phyloP scores from a whole-genome alignment of 2,888 invertebrate species.

The Drosophila koepferae region DNA sequence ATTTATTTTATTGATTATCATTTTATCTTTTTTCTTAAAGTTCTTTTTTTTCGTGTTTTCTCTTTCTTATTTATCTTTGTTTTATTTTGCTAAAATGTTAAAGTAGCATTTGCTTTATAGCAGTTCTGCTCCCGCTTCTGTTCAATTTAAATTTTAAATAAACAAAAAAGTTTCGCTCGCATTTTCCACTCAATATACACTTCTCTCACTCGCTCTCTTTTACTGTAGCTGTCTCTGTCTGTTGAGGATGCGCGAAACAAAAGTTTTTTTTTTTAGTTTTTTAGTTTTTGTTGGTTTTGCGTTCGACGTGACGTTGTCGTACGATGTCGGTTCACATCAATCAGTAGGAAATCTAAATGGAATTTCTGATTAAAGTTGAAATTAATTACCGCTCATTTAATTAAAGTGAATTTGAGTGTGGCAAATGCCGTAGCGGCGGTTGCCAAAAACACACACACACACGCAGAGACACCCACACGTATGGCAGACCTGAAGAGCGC shows the following conservation, averaged over 20 bases:
- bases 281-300: slow-evolving; percentile 34
- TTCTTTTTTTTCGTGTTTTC: background rate
- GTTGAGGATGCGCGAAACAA: slow-evolving; percentile 33
- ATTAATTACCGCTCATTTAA: slow-evolving; percentile 85
- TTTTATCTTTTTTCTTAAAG: no score
- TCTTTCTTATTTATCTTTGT: background rate
- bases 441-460: slow-evolving; percentile 35
- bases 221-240: background rate
- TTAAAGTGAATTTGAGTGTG: slow-evolving; percentile 84
- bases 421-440: slow-evolving; percentile 53
- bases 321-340: slow-evolving; percentile 81
- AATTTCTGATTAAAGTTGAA: slow-evolving; percentile 85
- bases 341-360: slow-evolving; percentile 83
- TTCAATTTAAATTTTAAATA: slow-evolving; percentile 13
- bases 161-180: background rate
- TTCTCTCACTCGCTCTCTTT: background rate
- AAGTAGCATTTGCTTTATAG: background rate
- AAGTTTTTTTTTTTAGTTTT: slow-evolving; percentile 27
- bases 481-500: slow-evolving; percentile 51
- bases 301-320: slow-evolving; percentile 58
- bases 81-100: background rate
- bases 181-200: background rate
- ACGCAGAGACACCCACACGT: slow-evolving; percentile 3
- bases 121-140: background rate
- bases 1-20: background rate